These are phyloP conservation scores for Syrphus vitripennis DNA, from an alignment of 2,888 invertebrate genomes.

Conservation along the genomic window DNA sequence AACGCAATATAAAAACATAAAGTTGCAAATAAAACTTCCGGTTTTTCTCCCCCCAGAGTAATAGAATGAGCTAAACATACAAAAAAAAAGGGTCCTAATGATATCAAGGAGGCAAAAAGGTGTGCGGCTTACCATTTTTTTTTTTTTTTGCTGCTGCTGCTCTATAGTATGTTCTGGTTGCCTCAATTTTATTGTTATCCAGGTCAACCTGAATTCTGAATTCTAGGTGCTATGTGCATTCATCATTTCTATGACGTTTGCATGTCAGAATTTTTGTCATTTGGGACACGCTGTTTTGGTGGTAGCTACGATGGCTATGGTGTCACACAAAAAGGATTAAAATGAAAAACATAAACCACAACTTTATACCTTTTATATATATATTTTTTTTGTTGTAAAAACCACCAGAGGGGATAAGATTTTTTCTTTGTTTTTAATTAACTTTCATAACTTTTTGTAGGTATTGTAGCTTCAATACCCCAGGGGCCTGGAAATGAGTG, in stretches of 20 bases:
- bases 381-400: slow-evolving; percentile 43
- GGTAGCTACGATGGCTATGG: background rate
- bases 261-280: slow-evolving; percentile 44
- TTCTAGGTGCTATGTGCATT: slow-evolving; percentile 41
- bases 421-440: slow-evolving; percentile 41
- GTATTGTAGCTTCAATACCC: background rate
- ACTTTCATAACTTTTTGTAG: slow-evolving; percentile 26
- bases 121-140: slow-evolving; percentile 19
- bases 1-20: slow-evolving; percentile 20
- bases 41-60: slow-evolving; percentile 25
- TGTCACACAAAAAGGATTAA: slow-evolving; percentile 28
- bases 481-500: background rate
- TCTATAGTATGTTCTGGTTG: slow-evolving; percentile 21
- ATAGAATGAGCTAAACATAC: background rate
- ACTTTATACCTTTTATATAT: slow-evolving; percentile 20
- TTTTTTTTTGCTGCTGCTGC: background rate
- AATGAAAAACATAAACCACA: slow-evolving; percentile 18
- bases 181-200: slow-evolving; percentile 28
- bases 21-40: slow-evolving; percentile 56
- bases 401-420: slow-evolving; percentile 46
- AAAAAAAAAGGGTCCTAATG: slow-evolving; percentile 23
- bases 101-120: slow-evolving; percentile 18
- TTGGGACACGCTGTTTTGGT: slow-evolving; percentile 19
- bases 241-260: slow-evolving; percentile 57
- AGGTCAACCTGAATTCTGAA: slow-evolving; percentile 32